Percentiles rank a stretch among this genome's conserved stretches.
Conservation (phyloP, 2,113 vertebrate species). For the Mesitornis unicolor region DNA sequence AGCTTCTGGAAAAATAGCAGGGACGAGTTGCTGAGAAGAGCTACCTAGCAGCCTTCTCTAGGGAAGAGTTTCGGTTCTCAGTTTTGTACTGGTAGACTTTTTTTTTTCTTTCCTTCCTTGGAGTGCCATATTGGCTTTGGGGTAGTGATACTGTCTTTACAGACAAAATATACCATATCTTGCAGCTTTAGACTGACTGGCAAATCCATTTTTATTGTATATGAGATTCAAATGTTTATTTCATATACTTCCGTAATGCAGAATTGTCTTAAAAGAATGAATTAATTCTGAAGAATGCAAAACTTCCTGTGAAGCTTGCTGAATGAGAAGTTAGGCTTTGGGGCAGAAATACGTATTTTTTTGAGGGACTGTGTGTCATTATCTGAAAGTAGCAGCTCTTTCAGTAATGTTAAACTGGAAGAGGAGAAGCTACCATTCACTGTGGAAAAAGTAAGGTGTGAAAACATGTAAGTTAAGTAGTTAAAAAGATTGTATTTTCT, state of each 20-base stretch:
- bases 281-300: background rate
- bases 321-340: background rate
- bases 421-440: background rate
- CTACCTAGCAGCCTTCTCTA: background rate
- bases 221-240: background rate
- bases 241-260: background rate
- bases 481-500: background rate
- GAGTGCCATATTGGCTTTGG: background rate
- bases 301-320: background rate
- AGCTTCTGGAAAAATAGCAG: background rate
- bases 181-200: background rate
- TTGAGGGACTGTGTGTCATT: background rate
- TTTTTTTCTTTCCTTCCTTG: background rate
- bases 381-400: background rate
- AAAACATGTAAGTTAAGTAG: background rate
- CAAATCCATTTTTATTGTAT: background rate
- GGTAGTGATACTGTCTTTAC: background rate
- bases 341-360: background rate
- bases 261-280: background rate
- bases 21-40: background rate
- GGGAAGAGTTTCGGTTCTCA: background rate
- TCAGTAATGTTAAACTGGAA: background rate
- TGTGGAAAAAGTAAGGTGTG: background rate
- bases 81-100: background rate
- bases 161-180: background rate